Percentiles rank a stretch among this genome's conserved stretches.
These are phyloP conservation scores for Lanius collurio DNA, from an alignment of 2,113 vertebrate species.

Conservation along the genomic window DNA sequence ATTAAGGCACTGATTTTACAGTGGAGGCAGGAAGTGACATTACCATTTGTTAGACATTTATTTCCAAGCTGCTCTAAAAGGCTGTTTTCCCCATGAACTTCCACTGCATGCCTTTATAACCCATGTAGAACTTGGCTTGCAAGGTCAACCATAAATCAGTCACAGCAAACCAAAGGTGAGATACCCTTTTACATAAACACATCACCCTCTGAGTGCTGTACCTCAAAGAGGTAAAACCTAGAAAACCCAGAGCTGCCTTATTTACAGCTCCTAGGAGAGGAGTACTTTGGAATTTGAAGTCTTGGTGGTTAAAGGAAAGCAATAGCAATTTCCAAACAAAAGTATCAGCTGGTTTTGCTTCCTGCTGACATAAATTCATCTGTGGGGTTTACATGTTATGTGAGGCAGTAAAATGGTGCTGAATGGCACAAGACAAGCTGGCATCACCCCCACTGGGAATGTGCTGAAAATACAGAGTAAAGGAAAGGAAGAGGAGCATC, in stretches of 20 bases:
- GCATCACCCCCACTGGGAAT: not conserved
- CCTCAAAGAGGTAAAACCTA: not conserved
- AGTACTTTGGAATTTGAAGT: not conserved
- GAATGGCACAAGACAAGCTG: not conserved
- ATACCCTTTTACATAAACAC: not conserved
- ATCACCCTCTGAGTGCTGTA: not conserved
- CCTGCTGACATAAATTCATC: not conserved
- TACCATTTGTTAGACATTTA: not conserved
- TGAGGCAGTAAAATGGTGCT: not conserved
- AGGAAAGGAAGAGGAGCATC: not conserved
- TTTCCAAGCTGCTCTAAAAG: not conserved
- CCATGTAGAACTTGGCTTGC: not conserved
- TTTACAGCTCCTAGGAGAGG: not conserved
- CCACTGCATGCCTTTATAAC: not conserved
- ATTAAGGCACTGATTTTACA: not conserved
- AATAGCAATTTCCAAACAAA: not conserved
- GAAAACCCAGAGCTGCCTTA: not conserved
- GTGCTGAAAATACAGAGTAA: not conserved
- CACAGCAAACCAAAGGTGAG: not conserved
- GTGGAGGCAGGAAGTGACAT: not conserved
- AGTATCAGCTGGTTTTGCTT: not conserved
- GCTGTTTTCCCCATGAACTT: not conserved
- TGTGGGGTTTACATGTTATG: not conserved
- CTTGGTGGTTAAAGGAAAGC: not conserved
- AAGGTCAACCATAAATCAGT: not conserved